Conservation (phyloP, 2,888 invertebrate genomes). For the Apamea anceps region DNA sequence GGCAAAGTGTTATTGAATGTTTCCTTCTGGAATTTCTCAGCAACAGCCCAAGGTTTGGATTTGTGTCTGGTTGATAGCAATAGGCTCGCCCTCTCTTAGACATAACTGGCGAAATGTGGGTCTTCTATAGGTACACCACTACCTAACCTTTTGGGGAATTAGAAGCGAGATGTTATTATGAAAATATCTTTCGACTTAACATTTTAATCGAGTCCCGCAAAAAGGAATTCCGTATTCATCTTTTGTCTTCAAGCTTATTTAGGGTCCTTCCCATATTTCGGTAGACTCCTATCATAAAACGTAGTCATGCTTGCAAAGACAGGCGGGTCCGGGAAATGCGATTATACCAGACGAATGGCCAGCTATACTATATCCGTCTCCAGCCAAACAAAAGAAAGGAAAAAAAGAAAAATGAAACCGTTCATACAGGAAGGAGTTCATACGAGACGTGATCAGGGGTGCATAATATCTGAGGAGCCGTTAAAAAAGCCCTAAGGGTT, state of each 20-base stretch:
- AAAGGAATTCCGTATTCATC: constrained; percentile 34
- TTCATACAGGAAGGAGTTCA: constrained; percentile 88
- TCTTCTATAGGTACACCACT: not conserved
- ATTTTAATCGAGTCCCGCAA: constrained; percentile 14
- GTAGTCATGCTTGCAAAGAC: constrained; percentile 49
- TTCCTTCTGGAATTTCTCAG: too few relatives aligned
- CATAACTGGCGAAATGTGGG: not conserved
- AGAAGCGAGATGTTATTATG: not conserved
- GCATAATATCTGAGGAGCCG: constrained; percentile 85
- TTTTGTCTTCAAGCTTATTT: constrained; percentile 31
- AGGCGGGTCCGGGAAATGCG: constrained; percentile 49
- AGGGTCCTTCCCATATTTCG: constrained; percentile 25
- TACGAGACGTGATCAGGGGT: constrained; percentile 89
- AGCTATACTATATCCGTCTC: constrained; percentile 61
- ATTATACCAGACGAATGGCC: constrained; percentile 58
- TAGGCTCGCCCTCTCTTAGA: not conserved
- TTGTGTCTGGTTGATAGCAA: not conserved
- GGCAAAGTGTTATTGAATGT: too few relatives aligned
- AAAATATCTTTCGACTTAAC: constrained; percentile 10
- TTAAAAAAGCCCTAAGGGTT: constrained; percentile 86
- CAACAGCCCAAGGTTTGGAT: too few relatives aligned
- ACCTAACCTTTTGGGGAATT: not conserved
- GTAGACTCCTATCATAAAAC: constrained; percentile 45
- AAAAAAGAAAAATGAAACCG: constrained; percentile 86
- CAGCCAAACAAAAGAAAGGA: constrained; percentile 65